A percentile compares a stretch with the other conserved stretches of the same genome.
Conservation (phyloP, 2,888 invertebrate species). For the Rambutsinella grinnellia region DNA sequence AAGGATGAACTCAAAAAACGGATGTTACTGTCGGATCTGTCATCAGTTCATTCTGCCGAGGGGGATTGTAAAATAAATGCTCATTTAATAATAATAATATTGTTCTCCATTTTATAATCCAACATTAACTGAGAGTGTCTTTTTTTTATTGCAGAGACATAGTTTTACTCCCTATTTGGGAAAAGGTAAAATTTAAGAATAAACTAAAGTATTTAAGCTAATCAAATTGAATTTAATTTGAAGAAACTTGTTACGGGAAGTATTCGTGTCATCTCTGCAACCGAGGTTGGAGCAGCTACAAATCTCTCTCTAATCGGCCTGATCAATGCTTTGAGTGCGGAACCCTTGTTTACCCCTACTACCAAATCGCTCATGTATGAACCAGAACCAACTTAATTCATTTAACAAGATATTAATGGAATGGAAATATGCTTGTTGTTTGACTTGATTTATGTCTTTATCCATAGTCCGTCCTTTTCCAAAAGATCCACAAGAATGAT, state of each 20-base stretch:
- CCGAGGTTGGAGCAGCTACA: slow-evolving; percentile 49
- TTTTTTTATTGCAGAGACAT: slow-evolving; percentile 24
- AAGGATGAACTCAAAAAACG: slow-evolving; percentile 14
- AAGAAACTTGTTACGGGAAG: slow-evolving; percentile 53
- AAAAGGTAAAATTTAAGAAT: too few relatives aligned
- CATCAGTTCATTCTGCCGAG: slow-evolving; percentile 49
- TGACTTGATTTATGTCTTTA: slow-evolving; percentile 15
- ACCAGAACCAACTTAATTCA: slow-evolving; percentile 1
- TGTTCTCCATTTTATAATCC: background rate
- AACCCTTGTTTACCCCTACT: slow-evolving; percentile 49
- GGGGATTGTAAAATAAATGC: slow-evolving; percentile 34
- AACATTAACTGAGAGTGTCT: background rate
- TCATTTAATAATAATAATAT: background rate
- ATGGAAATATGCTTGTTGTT: too few relatives aligned
- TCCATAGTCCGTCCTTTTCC: slow-evolving; percentile 34
- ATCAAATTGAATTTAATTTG: too few relatives aligned
- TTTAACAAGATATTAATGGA: background rate
- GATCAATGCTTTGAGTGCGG: slow-evolving; percentile 50
- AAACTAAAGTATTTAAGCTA: too few relatives aligned
- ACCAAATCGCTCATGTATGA: slow-evolving; percentile 51
- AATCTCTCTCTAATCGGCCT: slow-evolving; percentile 51
- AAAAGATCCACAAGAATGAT: slow-evolving; percentile 40
- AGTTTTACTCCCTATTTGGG: slow-evolving; percentile 51
- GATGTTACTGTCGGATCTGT: slow-evolving; percentile 51
- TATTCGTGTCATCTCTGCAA: slow-evolving; percentile 47